Conservation (phyloP, 2,888 invertebrate species). For the Diachrysia chrysitis region DNA sequence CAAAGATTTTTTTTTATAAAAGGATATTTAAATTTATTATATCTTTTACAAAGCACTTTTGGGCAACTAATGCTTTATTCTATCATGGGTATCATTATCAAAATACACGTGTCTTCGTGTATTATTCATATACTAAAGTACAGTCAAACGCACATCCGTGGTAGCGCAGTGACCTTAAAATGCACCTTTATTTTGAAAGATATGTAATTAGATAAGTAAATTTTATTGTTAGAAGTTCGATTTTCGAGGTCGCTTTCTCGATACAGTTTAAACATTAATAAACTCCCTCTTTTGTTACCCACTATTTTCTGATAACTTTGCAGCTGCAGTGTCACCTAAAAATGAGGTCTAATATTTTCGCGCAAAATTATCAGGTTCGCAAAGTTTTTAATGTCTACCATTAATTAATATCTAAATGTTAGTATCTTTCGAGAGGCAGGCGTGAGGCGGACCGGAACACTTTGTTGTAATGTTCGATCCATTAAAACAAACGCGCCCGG, state of each 20-base stretch:
- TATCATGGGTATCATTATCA: neutral
- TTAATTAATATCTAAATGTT: neutral
- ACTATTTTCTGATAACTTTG: too few species aligned
- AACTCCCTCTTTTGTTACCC: too few species aligned
- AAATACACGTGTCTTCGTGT: neutral
- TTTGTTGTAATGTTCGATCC: conserved; percentile 5
- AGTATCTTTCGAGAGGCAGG: neutral
- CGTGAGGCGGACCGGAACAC: neutral
- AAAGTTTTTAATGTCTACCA: neutral
- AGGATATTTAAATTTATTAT: neutral
- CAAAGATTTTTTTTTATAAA: too few species aligned
- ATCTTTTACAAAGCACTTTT: neutral
- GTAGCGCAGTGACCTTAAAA: neutral
- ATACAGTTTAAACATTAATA: too few species aligned
- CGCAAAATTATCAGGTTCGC: neutral
- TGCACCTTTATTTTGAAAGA: neutral
- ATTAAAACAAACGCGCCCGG: conserved; percentile 26
- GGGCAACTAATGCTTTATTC: neutral
- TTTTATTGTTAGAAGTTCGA: too few species aligned
- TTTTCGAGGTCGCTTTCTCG: too few species aligned
- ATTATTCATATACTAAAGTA: neutral
- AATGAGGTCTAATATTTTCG: neutral
- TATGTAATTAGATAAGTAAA: too few species aligned
- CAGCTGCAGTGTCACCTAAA: neutral
- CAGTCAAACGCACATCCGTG: neutral